A percentile compares a stretch with the other conserved stretches of the same genome.
Evolutionary conservation across 1,140 invertebrate genomes (phyloP).

Genomic region (Diuraphis noxia): DNA sequence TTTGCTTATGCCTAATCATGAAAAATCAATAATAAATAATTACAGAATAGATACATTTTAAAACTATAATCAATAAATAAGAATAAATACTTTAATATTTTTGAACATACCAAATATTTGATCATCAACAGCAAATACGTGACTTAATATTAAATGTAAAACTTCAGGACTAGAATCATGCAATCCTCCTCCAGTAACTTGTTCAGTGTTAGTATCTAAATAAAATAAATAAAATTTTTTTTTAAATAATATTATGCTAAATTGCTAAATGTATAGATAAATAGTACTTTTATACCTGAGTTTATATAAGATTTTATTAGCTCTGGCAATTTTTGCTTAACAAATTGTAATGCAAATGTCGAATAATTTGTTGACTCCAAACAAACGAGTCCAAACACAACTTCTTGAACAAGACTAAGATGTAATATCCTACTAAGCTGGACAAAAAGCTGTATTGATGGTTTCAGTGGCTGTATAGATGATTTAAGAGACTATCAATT

Average conservation of each 20-base stretch:
- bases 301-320: slow-evolving; percentile 83
- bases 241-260: background rate
- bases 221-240: background rate
- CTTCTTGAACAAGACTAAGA: slow-evolving; percentile 84
- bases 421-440: slow-evolving; percentile 82
- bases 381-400: slow-evolving; percentile 82
- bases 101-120: slow-evolving; percentile 62
- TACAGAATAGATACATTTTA: too few relatives aligned
- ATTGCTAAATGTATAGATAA: too few relatives aligned
- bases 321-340: slow-evolving; percentile 80
- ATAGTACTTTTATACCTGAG: slow-evolving; percentile 63
- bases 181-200: slow-evolving; percentile 74
- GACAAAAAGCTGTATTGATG: slow-evolving; percentile 75
- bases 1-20: slow-evolving; percentile 65
- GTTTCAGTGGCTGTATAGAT: slow-evolving; percentile 71
- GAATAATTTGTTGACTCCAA: slow-evolving; percentile 74
- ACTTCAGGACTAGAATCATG: slow-evolving; percentile 87
- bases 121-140: slow-evolving; percentile 58
- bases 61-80: background rate
- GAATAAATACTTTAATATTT: background rate
- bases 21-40: background rate
- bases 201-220: slow-evolving; percentile 27
- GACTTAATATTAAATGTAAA: slow-evolving; percentile 75
- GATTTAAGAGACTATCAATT: slow-evolving; percentile 59
- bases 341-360: slow-evolving; percentile 73